Percentiles rank a stretch among this genome's conserved stretches.
These are phyloP conservation scores for Aegotheles bennettii DNA, from an alignment of 2,113 vertebrate species.

Conservation along the genomic window DNA sequence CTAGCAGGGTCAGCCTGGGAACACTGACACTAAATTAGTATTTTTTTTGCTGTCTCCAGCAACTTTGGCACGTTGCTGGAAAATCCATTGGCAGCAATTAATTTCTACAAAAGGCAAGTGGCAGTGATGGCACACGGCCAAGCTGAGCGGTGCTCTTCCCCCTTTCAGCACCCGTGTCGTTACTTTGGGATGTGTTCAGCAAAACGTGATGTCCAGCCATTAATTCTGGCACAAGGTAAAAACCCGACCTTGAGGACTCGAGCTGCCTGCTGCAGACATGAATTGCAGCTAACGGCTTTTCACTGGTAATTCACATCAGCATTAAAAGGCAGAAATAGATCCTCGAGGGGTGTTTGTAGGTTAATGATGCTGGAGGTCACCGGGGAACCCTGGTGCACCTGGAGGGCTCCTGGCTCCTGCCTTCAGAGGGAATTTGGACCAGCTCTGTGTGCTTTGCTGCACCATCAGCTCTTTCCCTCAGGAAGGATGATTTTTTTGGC, in stretches of 20 bases:
- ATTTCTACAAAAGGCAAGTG: background rate
- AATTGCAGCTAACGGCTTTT: background rate
- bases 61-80: accelerated
- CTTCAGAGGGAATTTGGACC: background rate
- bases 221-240: background rate
- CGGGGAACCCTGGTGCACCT: background rate
- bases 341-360: background rate
- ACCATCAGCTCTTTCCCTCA: background rate
- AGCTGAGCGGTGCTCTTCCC: accelerated
- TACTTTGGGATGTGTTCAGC: background rate
- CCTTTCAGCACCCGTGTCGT: accelerated
- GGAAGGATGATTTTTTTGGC: background rate
- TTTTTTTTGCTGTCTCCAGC: background rate
- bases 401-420: background rate
- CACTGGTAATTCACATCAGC: background rate
- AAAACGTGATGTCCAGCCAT: accelerated
- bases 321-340: background rate
- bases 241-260: background rate
- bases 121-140: accelerated
- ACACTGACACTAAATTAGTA: background rate
- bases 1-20: background rate
- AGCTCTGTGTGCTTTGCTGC: background rate
- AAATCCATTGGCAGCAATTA: background rate
- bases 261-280: background rate
- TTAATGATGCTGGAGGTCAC: background rate